Evolutionary conservation across 2,888 invertebrate species (phyloP).

Genomic region (Lutraria lutraria): DNA sequence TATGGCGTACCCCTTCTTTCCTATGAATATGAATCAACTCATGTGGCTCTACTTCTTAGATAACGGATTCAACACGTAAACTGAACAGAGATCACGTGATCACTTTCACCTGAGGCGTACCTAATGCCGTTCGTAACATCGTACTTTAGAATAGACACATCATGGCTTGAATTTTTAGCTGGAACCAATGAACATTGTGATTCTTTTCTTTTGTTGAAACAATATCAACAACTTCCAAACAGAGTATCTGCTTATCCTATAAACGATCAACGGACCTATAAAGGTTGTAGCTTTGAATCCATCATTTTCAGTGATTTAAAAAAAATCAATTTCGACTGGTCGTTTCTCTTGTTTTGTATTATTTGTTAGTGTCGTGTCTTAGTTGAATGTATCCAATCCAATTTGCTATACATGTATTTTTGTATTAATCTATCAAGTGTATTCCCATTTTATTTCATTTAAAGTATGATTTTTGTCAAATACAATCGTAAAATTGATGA

Average conservation of each 20-base stretch:
- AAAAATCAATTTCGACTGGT: background rate
- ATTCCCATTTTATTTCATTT: background rate
- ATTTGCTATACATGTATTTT: background rate
- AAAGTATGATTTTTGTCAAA: background rate
- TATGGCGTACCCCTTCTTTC: conserved; percentile 21
- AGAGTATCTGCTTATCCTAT: too few species aligned
- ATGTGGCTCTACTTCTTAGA: conserved; percentile 48
- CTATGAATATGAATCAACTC: conserved; percentile 29
- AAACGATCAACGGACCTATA: too few species aligned
- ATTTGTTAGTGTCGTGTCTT: background rate
- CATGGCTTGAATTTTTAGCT: too few species aligned
- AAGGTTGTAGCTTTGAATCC: too few species aligned
- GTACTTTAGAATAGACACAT: background rate
- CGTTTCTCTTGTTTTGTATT: background rate
- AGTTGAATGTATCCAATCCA: conserved; percentile 5
- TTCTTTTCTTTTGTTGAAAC: too few species aligned
- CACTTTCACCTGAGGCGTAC: background rate
- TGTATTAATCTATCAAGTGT: background rate
- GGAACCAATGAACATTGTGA: too few species aligned
- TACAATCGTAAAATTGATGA: background rate
- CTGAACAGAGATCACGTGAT: background rate
- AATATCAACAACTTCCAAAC: too few species aligned
- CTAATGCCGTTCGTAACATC: background rate
- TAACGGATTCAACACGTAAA: conserved; percentile 44
- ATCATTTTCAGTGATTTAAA: too few species aligned